Evolutionary conservation across 2,888 invertebrate species (phyloP), one percentile per base, ranked within the genome.

Genomic region (Himalopsyche japonica): DNA sequence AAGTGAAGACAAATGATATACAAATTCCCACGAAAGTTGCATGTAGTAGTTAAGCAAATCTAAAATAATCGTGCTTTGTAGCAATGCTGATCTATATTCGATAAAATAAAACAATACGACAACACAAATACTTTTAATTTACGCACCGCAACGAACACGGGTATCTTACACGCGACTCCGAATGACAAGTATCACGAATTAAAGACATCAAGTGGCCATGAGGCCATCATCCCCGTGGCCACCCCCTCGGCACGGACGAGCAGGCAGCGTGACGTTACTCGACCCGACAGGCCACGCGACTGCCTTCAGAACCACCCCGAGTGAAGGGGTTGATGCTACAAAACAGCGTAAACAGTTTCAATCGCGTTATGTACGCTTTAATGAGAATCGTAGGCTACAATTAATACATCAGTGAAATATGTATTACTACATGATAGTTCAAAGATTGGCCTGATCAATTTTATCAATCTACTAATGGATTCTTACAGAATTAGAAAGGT

Each of bases 281-380:
- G 34, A 47, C n/a, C 27, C 47, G 85, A 84, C 85, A 70, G 57
- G 84, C 37, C 86, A 86, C 86, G 86, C 82, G 86, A 86, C 86
- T 82, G 27, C 70, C 70, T 70, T 70, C 70, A 70, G 12, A 70
- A 27, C 70, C 24, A 70, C 57, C 70, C 70, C 70, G 15, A 70
- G 12, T 27, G 70, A 70, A 70, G 27, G 70, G 70, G 70, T 70
- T 27, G 70, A 27, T 70, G 27, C 70, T 30, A 70, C 70, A 70
- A 27, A 27, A 70, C 70, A 70, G 24, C 70, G 70, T 70, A 70
- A 70, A 70, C 70, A 70, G 70, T 70, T 70, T 70, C 70, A 70
- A 70, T 70, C 70, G 70, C 70, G 70, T 70, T 70, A 70, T 70
- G 12, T 70, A 70, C 70, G 70, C 70, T 70, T 10, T 70, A 70